Base-by-base conservation (phyloP, 2,797 vertebrate genomes). In the Babyrousa celebensis region DNA sequence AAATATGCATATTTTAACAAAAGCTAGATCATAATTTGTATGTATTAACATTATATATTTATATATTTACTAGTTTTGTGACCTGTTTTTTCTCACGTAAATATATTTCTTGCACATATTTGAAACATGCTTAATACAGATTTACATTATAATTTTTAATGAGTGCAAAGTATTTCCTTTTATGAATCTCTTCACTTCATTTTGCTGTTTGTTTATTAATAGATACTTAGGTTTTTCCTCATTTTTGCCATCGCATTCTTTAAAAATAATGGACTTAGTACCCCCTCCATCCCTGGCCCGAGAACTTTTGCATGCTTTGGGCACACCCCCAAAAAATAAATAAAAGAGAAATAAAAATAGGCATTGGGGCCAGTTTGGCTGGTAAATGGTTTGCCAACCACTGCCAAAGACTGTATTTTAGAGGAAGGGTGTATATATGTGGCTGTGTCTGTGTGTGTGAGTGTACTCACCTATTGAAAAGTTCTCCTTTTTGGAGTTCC, bases 131-230 rank as follows among this genome's bases (percentile, higher is more conserved):
- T 93, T 96, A 75, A 63, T 77, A 54, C 4, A 89, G 14, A 89
- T 79, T 77, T 83, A 89, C 32, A 54, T 85, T 87, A 36, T 70
- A 29, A 58, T 83, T 96, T 89, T 74, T 95, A 95, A 63, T 84
- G 29, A 6, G 52, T 77, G 9, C 4, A 8, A 68, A 63, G 75
- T 87, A 9, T 72, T 43, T 16, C 58, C 16, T 70, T 83, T 91
- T 84, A 58, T 89, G 25, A 82, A 62, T 96, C 7, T 71, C 70
- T 96, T 20, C 29, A 54, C 23, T 94, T 88, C 32, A 89, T 75
- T 79, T 63, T 86, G 15, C n/a, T 16, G 48, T 74, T 63, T 56
- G 12, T 58, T 77, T 92, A 65, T 71, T 83, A 71, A 63, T 58
- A 79, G 23, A 56, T 67, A 27, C 21, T 75, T 82, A 80, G 3